Evolutionary conservation across 2,888 invertebrate species (phyloP), one percentile per base, ranked within the genome.

Genomic region (Lasioglossum morio): DNA sequence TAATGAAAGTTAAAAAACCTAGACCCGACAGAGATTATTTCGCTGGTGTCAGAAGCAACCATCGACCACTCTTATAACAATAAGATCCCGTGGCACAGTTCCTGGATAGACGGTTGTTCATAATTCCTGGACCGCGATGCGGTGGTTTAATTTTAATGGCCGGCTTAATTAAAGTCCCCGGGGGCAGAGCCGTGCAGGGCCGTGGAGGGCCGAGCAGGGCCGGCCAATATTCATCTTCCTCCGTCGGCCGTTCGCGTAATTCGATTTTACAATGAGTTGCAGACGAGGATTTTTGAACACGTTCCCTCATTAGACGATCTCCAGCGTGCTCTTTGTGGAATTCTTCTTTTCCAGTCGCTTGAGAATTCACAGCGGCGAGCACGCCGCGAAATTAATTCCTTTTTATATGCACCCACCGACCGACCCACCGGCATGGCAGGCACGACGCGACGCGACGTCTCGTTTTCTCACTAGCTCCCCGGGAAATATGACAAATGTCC

Each of bases 241-340:
- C 69, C 37, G 40, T 19, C 34, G n/a, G 5, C 48, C 75, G 72
- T 63, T 69, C 48, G 75, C 48, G 75, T 87, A 89, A 90, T 90
- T 85, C 82, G 81, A 85, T 87, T 90, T 85, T 43, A 84, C 82
- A 74, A 79, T 79, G 77, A 88, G 73, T 37, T 37, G 60, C 40
- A 73, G 40, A 69, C 72, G 69, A 90, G 57, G 80, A 85, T 86
- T 83, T 79, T 81, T 60, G 78, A 77, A 86, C 82, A 85, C 81
- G 84, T 85, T 77, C 72, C 69, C 83, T 90, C 87, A 80, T 90
- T 90, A 87, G 83, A 66, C 84, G 74, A 83, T 72, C 75, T 69
- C 75, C 63, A 72, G 40, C 43, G 27, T 79, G 37, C 27, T 72
- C 84, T 84, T 88, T 82, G 77, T 77, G 66, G 72, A 79, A 79